phyloP scores from a whole-genome alignment of 2,888 invertebrate genomes.

The Neria commutata region DNA sequence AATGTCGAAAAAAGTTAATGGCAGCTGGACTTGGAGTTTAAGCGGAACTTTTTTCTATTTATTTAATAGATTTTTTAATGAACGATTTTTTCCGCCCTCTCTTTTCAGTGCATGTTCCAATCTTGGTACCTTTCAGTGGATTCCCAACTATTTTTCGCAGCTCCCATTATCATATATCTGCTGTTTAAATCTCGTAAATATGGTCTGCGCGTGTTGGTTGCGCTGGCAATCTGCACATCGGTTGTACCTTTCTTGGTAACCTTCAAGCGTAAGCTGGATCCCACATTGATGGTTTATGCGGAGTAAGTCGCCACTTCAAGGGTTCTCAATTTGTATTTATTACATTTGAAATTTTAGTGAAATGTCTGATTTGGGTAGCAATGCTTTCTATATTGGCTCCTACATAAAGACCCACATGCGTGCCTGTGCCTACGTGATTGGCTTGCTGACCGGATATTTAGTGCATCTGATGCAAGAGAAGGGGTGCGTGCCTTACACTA shows the following conservation, averaged over 20 bases:
- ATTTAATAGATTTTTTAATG: too few relatives aligned
- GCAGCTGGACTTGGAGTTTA: too few relatives aligned
- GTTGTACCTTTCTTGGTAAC: constrained; percentile 68
- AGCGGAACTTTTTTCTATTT: too few relatives aligned
- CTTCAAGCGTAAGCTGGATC: constrained; percentile 68
- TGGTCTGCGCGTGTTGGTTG: constrained; percentile 65
- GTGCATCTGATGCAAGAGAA: constrained; percentile 69
- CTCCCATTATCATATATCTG: constrained; percentile 72
- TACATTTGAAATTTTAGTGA: constrained; percentile 65
- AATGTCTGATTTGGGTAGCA: constrained; percentile 68
- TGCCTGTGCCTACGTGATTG: constrained; percentile 73
- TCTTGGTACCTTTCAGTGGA: constrained; percentile 68
- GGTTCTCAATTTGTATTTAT: background rate
- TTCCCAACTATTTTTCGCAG: constrained; percentile 71
- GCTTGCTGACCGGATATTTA: constrained; percentile 70
- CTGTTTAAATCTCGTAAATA: constrained; percentile 69
- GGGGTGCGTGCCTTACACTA: constrained; percentile 58
- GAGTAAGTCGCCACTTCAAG: constrained; percentile 66
- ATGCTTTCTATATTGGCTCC: constrained; percentile 69
- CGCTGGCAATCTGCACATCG: constrained; percentile 64
- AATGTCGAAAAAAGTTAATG: too few relatives aligned
- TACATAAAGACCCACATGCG: constrained; percentile 81
- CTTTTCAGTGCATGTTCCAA: constrained; percentile 56
- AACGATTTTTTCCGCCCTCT: too few relatives aligned
- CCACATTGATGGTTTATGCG: constrained; percentile 71